phyloP scores from a whole-genome alignment of 1,140 invertebrate genomes.

The Gerris buenoi region DNA sequence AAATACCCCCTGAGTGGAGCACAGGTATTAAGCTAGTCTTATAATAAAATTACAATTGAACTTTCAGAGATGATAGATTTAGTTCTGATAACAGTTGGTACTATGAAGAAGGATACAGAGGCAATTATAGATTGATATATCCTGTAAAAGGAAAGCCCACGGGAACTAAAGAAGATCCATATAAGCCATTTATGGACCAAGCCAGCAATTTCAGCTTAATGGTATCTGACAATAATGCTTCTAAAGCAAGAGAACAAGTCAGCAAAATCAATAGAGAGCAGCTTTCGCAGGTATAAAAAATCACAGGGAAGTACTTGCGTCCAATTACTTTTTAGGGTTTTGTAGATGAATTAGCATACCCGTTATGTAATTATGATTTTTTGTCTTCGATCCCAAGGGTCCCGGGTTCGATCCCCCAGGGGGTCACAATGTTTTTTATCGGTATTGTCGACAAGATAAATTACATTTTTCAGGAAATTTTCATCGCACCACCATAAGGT shows the following conservation, averaged over 20 bases:
- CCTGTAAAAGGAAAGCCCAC: neutral
- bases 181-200: neutral
- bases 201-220: neutral
- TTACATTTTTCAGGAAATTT: neutral
- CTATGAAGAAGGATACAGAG: neutral
- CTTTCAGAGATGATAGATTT: neutral
- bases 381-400: too few relatives aligned
- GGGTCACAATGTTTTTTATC: neutral
- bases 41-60: neutral
- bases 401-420: too few relatives aligned
- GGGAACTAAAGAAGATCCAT: neutral
- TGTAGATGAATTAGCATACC: neutral
- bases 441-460: neutral
- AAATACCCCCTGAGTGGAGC: too few relatives aligned
- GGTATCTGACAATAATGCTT: neutral
- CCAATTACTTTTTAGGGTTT: neutral
- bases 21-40: too few relatives aligned
- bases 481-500: too few relatives aligned
- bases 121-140: neutral
- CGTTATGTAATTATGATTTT: too few relatives aligned
- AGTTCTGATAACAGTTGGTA: neutral
- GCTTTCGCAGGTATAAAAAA: neutral
- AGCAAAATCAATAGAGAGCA: neutral
- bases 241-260: neutral
- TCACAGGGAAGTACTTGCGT: neutral